Base-by-base conservation (phyloP, 2,113 vertebrate species). In the Riparia riparia region DNA sequence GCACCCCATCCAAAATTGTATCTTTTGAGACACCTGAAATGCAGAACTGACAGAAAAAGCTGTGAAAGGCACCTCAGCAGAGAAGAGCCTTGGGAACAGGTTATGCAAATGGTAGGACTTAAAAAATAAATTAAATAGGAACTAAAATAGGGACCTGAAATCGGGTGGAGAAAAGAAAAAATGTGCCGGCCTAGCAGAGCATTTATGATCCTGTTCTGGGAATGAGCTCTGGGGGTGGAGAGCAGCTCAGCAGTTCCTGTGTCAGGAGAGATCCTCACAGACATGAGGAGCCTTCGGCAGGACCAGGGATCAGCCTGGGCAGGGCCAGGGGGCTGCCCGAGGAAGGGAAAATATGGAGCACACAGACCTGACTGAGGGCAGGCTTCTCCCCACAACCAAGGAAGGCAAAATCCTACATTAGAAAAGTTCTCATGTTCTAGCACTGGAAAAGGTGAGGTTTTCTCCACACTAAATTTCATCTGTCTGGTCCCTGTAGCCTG, bases 181-280 rank as follows among this genome's bases (percentile, higher is more conserved):
- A 17, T 12, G 25, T 58, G 64, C 41, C 1, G 3, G 41, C 32
- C 51, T 61, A 57, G 51, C 28, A 4, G 0, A 54, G 17, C 0
- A 0, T 29, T 91, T 31, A 14, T 7, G 14, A 44, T 49, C 44
- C 64, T 8, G 10, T 1, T 47, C 34, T 14, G 10, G 25, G 54
- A 56, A 58, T 1, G 16, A 88, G 45, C n/a, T 42, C 16, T 6
- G 2, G 10, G 25, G 29, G 28, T 3, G 8, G n/a, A n/a, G 41
- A 20, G 45, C n/a, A 80, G 50, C 49, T 56, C 22, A 53, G 37
- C 85, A 87, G 32, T 13, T 68, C 53, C 85, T 1, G 8, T 28
- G 22, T 2, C 63, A 51, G 61, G 19, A 26, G 24, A 14, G 3
- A 51, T 7, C 42, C 53, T 17, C 7, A 22, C 47, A 56, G 9